Percentiles rank a stretch among this genome's conserved stretches.
Evolutionary conservation across 2,797 vertebrate species (phyloP).

Genomic region (Argentina silus): DNA sequence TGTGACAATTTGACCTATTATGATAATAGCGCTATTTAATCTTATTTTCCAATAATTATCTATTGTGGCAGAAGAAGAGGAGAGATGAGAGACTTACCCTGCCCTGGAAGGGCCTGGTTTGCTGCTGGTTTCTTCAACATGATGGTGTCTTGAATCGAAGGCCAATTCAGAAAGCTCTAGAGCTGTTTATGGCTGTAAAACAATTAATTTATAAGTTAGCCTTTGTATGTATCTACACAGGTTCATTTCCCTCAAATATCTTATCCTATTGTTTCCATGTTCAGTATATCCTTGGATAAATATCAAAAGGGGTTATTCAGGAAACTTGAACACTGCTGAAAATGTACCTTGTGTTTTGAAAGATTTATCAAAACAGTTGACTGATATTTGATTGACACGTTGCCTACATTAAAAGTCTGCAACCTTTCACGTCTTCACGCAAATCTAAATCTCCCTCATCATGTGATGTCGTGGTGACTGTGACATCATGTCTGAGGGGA

Average conservation of each 20-base stretch:
- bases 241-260: too few species aligned
- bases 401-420: too few species aligned
- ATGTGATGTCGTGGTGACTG: conserved; percentile 29
- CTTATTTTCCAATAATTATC: too few species aligned
- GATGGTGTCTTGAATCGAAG: conserved; percentile 1
- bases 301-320: too few species aligned
- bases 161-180: neutral
- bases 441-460: conserved; percentile 34
- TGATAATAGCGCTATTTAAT: too few species aligned
- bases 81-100: conserved; percentile 47
- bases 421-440: neutral
- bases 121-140: conserved; percentile 43
- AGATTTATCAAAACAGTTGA: too few species aligned
- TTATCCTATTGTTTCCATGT: too few species aligned
- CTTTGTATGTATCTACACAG: neutral
- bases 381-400: too few species aligned
- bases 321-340: neutral
- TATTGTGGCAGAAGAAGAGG: neutral
- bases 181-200: conserved; percentile 31
- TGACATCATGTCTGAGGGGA: conserved; percentile 48
- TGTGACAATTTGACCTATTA: too few species aligned
- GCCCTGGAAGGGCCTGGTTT: conserved; percentile 34
- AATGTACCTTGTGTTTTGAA: too few species aligned
- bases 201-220: conserved; percentile 10
- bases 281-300: too few species aligned